Base-by-base conservation (phyloP, 2,113 vertebrate genomes). In the Hippoglossus stenolepis region DNA sequence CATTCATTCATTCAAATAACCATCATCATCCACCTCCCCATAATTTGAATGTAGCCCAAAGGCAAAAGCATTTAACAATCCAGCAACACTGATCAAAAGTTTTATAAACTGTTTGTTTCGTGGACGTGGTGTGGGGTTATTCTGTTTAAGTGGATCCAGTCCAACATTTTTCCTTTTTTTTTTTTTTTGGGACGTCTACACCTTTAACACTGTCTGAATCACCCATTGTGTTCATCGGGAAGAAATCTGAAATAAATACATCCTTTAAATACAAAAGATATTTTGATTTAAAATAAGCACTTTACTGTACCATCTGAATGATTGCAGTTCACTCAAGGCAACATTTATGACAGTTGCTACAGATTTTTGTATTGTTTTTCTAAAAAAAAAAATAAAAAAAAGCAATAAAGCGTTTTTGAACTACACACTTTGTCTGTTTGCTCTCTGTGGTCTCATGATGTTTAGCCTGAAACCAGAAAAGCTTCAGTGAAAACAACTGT, bases 321-420 rank as follows among this genome's bases (percentile, higher is more conserved):
- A 96, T 94, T 93, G 92, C 95, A 96, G 95, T 96, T 95, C 94
- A 95, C 91, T 86, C 94, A 88, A 94, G 86, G 93, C 91, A 93
- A 95, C 86, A 87, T 89, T 92, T 91, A 85, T 91, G 92, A 93
- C 89, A 83, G 94, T 96, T 96, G 92, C 94, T 90, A 93, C 95
- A 95, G 95, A 95, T 94, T 97, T 98, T 98, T 99, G 95, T 99
- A 97, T 97, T 95, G 93, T 96, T 97, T 97, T 88, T 96, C 14
- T 28, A 15, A 96, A 96, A 95, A 94, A 96, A 90, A 86, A 82
- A 86, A 96, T 95, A 94, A 96, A 90, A 93, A 90, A 96, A 94
- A 94, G 84, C 86, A 94, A 97, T 92, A 97, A 97, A 97, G 96
- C 91, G 92, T 94, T 92, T 31, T 95, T 94, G 90, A 96, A 96